Conservation (phyloP, 2,797 vertebrate genomes). For the Pseudotriccus pelzelni region DNA sequence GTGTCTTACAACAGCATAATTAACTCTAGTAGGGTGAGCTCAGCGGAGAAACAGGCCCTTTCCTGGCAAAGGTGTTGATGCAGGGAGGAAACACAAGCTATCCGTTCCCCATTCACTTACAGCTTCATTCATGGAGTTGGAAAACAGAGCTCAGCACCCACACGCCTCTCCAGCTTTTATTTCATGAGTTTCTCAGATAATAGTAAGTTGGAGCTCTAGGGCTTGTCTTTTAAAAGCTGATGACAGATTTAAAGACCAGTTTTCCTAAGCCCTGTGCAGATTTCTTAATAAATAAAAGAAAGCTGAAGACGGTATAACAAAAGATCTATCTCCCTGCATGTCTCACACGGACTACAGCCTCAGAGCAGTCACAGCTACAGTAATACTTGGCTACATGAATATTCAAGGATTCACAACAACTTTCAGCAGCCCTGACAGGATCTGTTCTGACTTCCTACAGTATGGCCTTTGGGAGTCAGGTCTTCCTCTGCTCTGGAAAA, state of each 20-base stretch:
- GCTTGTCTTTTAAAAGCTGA: not conserved
- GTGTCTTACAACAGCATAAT: not conserved
- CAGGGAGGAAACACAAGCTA: not conserved
- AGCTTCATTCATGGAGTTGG: not conserved
- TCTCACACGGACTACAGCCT: not conserved
- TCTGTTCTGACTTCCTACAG: not conserved
- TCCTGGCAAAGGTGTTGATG: not conserved
- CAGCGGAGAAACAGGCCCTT: not conserved
- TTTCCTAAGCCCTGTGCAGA: not conserved
- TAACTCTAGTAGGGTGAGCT: not conserved
- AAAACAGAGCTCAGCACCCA: slow-evolving; percentile 14
- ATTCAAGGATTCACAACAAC: not conserved
- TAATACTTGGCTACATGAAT: not conserved
- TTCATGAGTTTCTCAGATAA: not conserved
- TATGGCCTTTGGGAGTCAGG: not conserved
- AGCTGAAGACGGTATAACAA: not conserved
- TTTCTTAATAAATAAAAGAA: slow-evolving; percentile 29
- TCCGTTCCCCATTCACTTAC: not conserved
- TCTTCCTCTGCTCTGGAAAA: not conserved
- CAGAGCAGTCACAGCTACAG: not conserved
- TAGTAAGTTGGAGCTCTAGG: not conserved
- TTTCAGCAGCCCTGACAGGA: not conserved
- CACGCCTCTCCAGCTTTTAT: not conserved
- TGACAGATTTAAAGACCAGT: slow-evolving; percentile 27
- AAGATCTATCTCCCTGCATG: not conserved